Evolutionary conservation across 2,888 invertebrate genomes (phyloP), one percentile per base, ranked within the genome.

Genomic region (Allacma fusca): DNA sequence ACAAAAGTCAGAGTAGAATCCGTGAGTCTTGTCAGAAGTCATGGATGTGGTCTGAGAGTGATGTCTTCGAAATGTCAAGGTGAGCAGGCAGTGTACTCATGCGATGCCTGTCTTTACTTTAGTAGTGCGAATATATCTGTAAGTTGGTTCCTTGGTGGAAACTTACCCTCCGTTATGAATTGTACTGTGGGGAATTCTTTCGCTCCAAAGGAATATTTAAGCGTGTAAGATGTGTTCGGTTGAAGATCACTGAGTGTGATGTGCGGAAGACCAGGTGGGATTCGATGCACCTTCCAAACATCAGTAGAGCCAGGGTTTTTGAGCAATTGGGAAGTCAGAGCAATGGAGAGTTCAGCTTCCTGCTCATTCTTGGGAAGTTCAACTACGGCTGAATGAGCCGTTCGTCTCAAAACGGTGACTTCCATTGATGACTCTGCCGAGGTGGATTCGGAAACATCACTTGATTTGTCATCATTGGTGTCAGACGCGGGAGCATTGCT

Each of bases 281-380:
- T 82, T 67, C 70, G 78, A 59, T 83, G 83, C 64, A 80, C 79
- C 62, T 82, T 83, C 83, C 83, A 83, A 57, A 80, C 74, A 29
- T 79, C 67, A 23, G 24, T 12, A 62, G 68, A 80, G 75, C 78
- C 80, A 12, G 80, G 78, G 64, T 77, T 76, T 21, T 78, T 75
- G n/a, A 43, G 75, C 7, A 81, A 75, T 67, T 83, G 77, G 23
- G 74, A 77, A 4, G 83, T 78, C 29, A 83, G 59, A 40, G 82
- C 80, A 76, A 83, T 83, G 26, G 82, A 81, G n/a, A 83, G 80
- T 73, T 80, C 79, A 1, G 82, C 83, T 77, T 82, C 82, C 28
- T 76, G 80, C 40, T 78, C 78, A 74, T 81, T 80, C 78, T 64
- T 80, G 24, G 83, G 83, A 67, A 83, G 75, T 34, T 82, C 78